phyloP scores from a whole-genome alignment of 2,113 vertebrate genomes.

The Engystomops pustulosus region DNA sequence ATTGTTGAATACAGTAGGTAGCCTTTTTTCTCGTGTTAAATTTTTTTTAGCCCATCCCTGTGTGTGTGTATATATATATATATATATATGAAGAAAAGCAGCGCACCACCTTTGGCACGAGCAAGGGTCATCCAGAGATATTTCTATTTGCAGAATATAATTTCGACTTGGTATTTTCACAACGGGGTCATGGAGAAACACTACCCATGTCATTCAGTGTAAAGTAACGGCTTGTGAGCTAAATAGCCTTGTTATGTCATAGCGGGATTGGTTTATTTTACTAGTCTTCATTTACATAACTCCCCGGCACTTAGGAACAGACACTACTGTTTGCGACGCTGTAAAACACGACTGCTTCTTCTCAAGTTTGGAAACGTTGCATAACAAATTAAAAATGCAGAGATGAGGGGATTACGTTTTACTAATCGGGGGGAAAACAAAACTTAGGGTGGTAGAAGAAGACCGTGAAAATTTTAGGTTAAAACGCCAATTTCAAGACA shows the following conservation, averaged over 20 bases:
- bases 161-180: neutral
- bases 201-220: neutral
- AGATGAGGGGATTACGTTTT: conserved; percentile 15
- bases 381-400: conserved; percentile 42
- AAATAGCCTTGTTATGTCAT: conserved; percentile 31
- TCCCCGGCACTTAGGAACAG: conserved; percentile 18
- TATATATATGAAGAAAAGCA: too few relatives aligned
- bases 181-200: neutral
- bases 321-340: neutral
- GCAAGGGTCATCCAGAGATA: neutral
- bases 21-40: too few relatives aligned
- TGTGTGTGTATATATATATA: too few relatives aligned
- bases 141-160: neutral
- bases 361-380: neutral
- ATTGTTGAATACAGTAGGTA: too few relatives aligned
- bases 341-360: conserved; percentile 7
- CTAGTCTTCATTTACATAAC: conserved; percentile 22
- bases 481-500: neutral
- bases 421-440: neutral
- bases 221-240: neutral
- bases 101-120: too few relatives aligned
- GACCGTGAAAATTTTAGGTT: neutral
- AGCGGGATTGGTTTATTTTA: neutral
- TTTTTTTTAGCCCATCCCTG: too few relatives aligned
- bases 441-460: neutral